phyloP scores from a whole-genome alignment of 2,113 vertebrate species.

The Pristiophorus japonicus region DNA sequence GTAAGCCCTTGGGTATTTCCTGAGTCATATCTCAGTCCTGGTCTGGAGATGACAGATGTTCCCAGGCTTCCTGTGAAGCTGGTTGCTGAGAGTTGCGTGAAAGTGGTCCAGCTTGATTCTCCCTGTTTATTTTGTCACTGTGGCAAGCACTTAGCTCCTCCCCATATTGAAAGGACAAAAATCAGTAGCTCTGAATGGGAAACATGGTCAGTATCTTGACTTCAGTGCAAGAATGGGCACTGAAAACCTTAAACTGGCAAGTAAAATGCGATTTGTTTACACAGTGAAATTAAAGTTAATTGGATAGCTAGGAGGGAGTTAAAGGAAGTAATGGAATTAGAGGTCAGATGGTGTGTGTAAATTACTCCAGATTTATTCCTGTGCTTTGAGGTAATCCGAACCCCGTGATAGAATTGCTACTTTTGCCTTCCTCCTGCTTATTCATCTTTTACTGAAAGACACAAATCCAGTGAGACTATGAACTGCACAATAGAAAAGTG shows the following conservation, averaged over 20 bases:
- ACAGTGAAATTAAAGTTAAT: background rate
- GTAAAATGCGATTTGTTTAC: background rate
- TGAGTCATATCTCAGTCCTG: background rate
- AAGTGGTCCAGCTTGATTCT: background rate
- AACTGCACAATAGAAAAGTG: background rate
- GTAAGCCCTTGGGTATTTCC: background rate
- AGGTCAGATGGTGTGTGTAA: background rate
- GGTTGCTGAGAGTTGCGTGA: background rate
- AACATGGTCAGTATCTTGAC: background rate
- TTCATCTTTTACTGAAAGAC: background rate
- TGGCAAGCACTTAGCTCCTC: background rate
- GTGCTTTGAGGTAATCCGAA: slow-evolving; percentile 23
- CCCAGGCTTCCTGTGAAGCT: background rate
- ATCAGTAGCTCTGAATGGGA: background rate
- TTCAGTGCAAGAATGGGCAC: background rate
- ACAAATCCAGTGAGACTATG: background rate
- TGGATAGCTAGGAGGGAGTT: background rate
- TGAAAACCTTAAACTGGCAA: background rate
- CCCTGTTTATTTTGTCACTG: background rate
- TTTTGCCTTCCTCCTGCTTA: background rate
- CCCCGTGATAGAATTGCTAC: background rate
- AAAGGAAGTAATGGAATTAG: slow-evolving; percentile 15
- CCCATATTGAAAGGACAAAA: background rate
- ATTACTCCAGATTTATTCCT: background rate
- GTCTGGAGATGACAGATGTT: background rate